Conservation (phyloP, 1,140 invertebrate genomes). For the Drosophila melanogaster region Release_6_plus_ISO1_MT NT_033779.5:19801501-19802000, state of each 20-base stretch:
- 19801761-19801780: conserved; percentile 35
- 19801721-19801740: conserved; percentile 54
- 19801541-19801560: too few species aligned
- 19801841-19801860: conserved; percentile 78
- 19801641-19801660: background rate
- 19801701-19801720: conserved; percentile 31
- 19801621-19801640: background rate
- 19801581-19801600: background rate
- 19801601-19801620: background rate
- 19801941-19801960: conserved; percentile 69
- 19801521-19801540: background rate
- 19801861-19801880: conserved; percentile 58
- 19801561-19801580: background rate
- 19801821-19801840: conserved; percentile 59
- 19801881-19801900: conserved; percentile 26
- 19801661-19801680: background rate
- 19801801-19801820: conserved; percentile 71
- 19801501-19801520: background rate
- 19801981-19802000: conserved; percentile 49
- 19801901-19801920: conserved; percentile 33
- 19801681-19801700: background rate
- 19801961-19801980: conserved; percentile 68
- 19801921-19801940: conserved; percentile 56
- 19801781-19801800: conserved; percentile 54
- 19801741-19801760: conserved; percentile 48